Conservation (phyloP, 2,888 invertebrate genomes). For the Coenonympha glycerion region DNA sequence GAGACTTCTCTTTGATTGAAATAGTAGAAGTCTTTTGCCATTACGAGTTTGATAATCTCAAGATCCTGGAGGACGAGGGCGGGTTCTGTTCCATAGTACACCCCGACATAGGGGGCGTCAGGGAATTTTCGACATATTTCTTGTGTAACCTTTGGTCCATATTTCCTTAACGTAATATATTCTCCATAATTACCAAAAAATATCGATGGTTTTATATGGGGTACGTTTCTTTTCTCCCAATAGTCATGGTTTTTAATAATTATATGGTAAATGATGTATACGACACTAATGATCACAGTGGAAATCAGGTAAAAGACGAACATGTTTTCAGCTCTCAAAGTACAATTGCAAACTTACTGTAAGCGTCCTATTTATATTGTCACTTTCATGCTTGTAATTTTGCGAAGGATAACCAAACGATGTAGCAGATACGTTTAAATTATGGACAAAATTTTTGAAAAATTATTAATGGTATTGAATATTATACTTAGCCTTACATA, state of each 20-base stretch:
- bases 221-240: slow-evolving; percentile 49
- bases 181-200: slow-evolving; percentile 50
- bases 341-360: neutral
- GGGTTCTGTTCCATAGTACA: slow-evolving; percentile 52
- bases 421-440: neutral
- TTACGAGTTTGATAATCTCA: slow-evolving; percentile 44
- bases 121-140: slow-evolving; percentile 45
- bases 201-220: slow-evolving; percentile 36
- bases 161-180: slow-evolving; percentile 40
- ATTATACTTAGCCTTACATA: too few species aligned
- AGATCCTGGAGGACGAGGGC: slow-evolving; percentile 50
- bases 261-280: slow-evolving; percentile 12
- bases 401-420: neutral
- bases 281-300: neutral
- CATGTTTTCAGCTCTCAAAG: slow-evolving; percentile 1
- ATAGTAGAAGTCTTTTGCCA: slow-evolving; percentile 54
- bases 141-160: slow-evolving; percentile 33
- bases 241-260: slow-evolving; percentile 29
- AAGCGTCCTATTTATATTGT: neutral
- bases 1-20: slow-evolving; percentile 49
- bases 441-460: too few species aligned
- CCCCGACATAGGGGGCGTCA: slow-evolving; percentile 48
- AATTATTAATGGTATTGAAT: too few species aligned
- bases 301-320: neutral
- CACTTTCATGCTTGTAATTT: neutral